Conservation (phyloP, 2,113 vertebrate species). For the Peromyscus maniculatus region DNA sequence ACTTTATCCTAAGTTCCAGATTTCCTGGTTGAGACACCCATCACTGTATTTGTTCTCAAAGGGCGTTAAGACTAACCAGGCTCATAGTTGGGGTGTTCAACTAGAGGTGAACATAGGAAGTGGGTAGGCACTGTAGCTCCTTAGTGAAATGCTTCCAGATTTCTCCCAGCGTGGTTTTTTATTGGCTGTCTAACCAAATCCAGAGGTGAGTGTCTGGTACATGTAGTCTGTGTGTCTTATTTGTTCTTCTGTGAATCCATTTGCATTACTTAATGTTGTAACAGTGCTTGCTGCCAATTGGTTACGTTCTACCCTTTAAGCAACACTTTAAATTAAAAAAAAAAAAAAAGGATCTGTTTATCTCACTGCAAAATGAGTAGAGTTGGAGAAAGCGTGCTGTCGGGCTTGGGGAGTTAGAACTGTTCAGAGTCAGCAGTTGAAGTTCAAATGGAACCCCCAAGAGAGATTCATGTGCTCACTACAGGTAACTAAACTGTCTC, state of each 20-base stretch:
- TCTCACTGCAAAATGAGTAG: conserved; percentile 18
- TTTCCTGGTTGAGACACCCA: conserved; percentile 21
- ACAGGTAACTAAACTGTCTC: conserved; percentile 74
- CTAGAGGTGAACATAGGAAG: neutral
- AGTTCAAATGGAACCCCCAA: conserved; percentile 79
- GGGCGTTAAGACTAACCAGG: neutral
- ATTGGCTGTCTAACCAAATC: conserved; percentile 26
- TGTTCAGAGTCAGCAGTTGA: conserved; percentile 75
- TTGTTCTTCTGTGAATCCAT: neutral
- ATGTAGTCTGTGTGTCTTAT: neutral
- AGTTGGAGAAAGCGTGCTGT: neutral
- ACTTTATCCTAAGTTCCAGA: conserved; percentile 40
- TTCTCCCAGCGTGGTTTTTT: neutral
- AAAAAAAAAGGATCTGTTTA: neutral
- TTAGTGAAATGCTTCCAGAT: conserved; percentile 2
- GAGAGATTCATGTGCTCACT: conserved; percentile 79
- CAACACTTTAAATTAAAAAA: neutral
- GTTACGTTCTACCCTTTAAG: conserved; percentile 9
- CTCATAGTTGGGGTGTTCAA: neutral
- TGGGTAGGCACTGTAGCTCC: neutral
- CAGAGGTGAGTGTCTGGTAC: neutral
- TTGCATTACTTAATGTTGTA: neutral
- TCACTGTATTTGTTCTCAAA: neutral
- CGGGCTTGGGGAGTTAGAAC: neutral
- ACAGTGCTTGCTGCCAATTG: neutral